These are phyloP conservation scores for Pristionchus fissidentatus DNA, from an alignment of 2,888 invertebrate species.

Conservation along the genomic window DNA sequence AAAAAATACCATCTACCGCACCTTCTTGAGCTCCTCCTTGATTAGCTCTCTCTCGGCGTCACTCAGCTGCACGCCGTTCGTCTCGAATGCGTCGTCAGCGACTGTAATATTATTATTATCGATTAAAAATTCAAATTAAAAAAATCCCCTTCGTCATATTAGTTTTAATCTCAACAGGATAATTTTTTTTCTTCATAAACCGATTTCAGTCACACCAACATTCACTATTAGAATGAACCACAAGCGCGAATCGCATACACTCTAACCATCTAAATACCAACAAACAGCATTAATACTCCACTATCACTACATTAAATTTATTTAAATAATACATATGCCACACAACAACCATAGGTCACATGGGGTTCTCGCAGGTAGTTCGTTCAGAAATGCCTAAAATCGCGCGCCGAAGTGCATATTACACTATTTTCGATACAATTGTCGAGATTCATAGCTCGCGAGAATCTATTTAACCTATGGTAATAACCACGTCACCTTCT, in stretches of 20 bases:
- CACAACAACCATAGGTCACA: neutral
- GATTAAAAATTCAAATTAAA: neutral
- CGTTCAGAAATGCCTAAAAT: too few species aligned
- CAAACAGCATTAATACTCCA: neutral
- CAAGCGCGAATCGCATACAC: neutral
- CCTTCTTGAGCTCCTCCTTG: conserved; percentile 72
- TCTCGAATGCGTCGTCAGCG: conserved; percentile 48
- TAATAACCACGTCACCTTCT: neutral
- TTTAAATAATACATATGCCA: too few species aligned
- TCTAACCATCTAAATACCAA: neutral
- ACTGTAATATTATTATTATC: conserved; percentile 30
- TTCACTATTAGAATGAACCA: neutral
- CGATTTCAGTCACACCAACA: neutral
- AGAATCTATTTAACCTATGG: too few species aligned
- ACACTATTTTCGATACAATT: too few species aligned
- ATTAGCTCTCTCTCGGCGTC: conserved; percentile 73
- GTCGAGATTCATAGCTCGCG: too few species aligned
- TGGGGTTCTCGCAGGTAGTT: too few species aligned
- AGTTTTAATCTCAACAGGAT: neutral
- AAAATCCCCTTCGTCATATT: neutral
- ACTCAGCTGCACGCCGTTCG: conserved; percentile 57
- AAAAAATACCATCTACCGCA: conserved; percentile 45
- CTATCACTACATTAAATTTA: too few species aligned
- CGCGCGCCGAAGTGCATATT: too few species aligned
- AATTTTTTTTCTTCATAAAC: neutral